Base-by-base conservation (phyloP, 2,888 invertebrate genomes). In the Caenorhabditis sp. region DNA sequence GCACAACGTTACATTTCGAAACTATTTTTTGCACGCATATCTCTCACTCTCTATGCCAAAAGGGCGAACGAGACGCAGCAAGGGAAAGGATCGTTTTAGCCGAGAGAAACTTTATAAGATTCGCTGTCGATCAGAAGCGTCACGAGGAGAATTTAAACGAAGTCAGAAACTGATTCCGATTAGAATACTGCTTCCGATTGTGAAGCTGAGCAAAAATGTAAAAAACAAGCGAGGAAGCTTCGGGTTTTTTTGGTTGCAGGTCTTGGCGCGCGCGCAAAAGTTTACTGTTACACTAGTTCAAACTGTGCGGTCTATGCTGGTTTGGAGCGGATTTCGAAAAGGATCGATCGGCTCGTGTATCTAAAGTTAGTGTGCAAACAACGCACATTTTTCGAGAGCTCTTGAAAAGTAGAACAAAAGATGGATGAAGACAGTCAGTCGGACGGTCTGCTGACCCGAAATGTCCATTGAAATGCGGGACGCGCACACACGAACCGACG, bases 391-490 rank as follows among this genome's bases (percentile, higher is more conserved):
- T 48, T 59, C 20, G 50, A 59, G 68, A 68, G 59, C 68, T 68
- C 59, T 68, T 43, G 58, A 68, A 59, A 59, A 68, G 59, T 59
- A 68, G 58, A 68, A 52, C 68, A 68, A 68, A 68, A 66, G 52
- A 39, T 27, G 37, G 56, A 37, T 30, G 30, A 26, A 22, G 35
- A 52, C 55, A 27, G 63, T 56, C 37, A 56, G 66, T 46, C 39
- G 58, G 48, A 17, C 32, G 41, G 50, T 22, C 15, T 41, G 20
- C 35, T 59, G 68, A 68, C 68, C 58, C 52, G 50, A 68, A 68
- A 68, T 48, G 68, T 58, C 59, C 52, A 68, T 68, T 52, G 59
- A 68, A 59, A 68, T 68, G 68, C 58, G 59, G 68, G 68, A 58
- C 50, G 68, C 55, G 55, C 65, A 39, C 55, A 55, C 43, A 55